Conservation (phyloP, 1,140 invertebrate species). For the Lasioglossum baleicum region DNA sequence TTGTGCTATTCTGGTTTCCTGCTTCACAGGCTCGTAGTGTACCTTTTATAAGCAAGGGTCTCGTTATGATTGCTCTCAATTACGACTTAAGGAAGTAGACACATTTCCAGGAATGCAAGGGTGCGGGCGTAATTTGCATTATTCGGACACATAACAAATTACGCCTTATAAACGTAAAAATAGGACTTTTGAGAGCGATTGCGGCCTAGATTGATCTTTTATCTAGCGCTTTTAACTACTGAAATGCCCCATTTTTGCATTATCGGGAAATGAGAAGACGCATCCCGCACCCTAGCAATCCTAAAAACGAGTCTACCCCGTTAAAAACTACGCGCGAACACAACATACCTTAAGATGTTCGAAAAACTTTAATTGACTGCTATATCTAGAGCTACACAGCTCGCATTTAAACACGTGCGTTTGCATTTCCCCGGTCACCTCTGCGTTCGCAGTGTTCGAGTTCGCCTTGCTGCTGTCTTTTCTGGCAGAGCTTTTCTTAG, state of each 20-base stretch:
- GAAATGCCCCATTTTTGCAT: too few relatives aligned
- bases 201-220: too few relatives aligned
- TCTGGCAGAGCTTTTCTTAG: slow-evolving; percentile 64
- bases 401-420: slow-evolving; percentile 83
- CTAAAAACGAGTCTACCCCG: too few relatives aligned
- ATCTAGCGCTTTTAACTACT: too few relatives aligned
- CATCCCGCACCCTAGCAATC: too few relatives aligned
- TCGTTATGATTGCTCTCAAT: background rate
- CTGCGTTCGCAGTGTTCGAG: slow-evolving; percentile 39
- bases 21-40: slow-evolving; percentile 87
- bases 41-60: slow-evolving; percentile 64
- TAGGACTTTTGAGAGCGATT: too few relatives aligned
- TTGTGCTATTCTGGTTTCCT: slow-evolving; percentile 76
- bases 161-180: too few relatives aligned
- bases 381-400: slow-evolving; percentile 83
- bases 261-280: too few relatives aligned
- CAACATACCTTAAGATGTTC: slow-evolving; percentile 85
- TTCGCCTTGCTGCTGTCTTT: slow-evolving; percentile 61
- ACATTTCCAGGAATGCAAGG: too few relatives aligned
- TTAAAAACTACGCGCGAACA: background rate
- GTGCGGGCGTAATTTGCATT: too few relatives aligned
- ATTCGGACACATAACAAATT: too few relatives aligned
- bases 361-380: slow-evolving; percentile 88
- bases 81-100: too few relatives aligned
- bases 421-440: slow-evolving; percentile 35